phyloP scores from a whole-genome alignment of 2,113 vertebrate genomes.

The Corydoras sp. region DNA sequence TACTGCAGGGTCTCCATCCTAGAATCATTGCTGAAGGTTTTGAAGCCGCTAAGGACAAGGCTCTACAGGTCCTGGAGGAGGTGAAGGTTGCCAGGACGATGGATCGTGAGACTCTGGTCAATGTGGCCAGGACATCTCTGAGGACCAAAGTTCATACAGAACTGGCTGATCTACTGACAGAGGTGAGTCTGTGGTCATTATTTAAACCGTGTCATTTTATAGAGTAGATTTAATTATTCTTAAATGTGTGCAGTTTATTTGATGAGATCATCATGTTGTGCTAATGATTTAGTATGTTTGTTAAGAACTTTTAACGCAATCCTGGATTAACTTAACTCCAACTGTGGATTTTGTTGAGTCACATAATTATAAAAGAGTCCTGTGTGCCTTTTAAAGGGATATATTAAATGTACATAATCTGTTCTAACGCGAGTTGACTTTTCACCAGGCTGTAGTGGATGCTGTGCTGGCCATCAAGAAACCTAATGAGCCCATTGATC shows the following conservation, averaged over 20 bases:
- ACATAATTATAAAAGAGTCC: too few species aligned
- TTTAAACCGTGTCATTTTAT: not conserved
- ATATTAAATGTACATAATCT: not conserved
- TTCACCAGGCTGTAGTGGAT: conserved; percentile 85
- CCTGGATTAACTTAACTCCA: too few species aligned
- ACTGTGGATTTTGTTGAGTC: too few species aligned
- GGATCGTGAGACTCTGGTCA: conserved; percentile 86
- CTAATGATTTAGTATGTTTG: too few species aligned
- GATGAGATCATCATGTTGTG: too few species aligned
- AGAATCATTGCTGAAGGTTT: conserved; percentile 93
- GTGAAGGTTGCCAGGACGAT: conserved; percentile 86
- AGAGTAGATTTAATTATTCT: too few species aligned
- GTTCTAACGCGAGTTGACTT: not conserved
- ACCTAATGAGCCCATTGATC: conserved; percentile 82
- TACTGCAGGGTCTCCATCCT: conserved; percentile 84
- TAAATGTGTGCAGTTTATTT: too few species aligned
- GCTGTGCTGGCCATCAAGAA: conserved; percentile 83
- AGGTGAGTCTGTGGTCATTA: conserved; percentile 61
- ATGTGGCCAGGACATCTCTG: conserved; percentile 89
- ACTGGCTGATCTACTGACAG: conserved; percentile 90
- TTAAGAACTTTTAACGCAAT: too few species aligned
- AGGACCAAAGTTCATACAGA: conserved; percentile 89
- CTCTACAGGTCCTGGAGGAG: conserved; percentile 84
- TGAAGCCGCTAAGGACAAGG: conserved; percentile 88
- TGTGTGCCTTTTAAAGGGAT: not conserved